Conservation (phyloP, 2,113 vertebrate genomes). For the Variabilichromis moorii region DNA sequence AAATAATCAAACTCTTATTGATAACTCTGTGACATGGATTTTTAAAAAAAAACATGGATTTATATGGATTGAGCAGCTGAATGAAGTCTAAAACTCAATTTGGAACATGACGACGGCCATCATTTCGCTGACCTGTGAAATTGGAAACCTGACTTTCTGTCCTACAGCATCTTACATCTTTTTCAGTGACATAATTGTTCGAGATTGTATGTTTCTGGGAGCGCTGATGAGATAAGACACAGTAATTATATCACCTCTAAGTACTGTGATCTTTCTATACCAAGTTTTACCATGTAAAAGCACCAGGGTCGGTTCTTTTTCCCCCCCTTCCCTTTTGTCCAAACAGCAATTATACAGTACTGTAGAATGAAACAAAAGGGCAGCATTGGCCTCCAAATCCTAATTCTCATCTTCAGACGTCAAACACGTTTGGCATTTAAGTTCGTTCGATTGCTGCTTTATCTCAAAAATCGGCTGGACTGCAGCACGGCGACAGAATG, state of each 20-base stretch:
- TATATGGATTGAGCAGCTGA: background rate
- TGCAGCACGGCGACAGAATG: conserved; percentile 22
- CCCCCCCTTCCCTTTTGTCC: background rate
- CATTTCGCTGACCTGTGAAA: background rate
- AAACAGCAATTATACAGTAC: background rate
- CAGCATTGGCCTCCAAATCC: background rate
- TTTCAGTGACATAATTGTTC: background rate
- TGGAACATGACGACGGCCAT: background rate
- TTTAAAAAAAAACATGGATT: background rate
- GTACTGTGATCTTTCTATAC: background rate
- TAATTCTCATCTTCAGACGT: background rate
- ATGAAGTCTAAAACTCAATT: background rate
- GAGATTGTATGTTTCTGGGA: background rate
- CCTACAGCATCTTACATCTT: background rate
- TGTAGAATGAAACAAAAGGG: background rate
- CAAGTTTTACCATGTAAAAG: background rate
- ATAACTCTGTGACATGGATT: background rate
- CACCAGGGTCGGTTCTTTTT: background rate
- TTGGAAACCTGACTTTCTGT: background rate
- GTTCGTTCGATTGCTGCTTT: background rate
- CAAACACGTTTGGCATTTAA: background rate
- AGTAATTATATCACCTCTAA: background rate
- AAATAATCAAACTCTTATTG: conserved; percentile 14
- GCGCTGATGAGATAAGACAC: background rate
- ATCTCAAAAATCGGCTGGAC: conserved; percentile 27